Base-by-base conservation (phyloP, 2,888 invertebrate genomes). In the Phalangium opilio region DNA sequence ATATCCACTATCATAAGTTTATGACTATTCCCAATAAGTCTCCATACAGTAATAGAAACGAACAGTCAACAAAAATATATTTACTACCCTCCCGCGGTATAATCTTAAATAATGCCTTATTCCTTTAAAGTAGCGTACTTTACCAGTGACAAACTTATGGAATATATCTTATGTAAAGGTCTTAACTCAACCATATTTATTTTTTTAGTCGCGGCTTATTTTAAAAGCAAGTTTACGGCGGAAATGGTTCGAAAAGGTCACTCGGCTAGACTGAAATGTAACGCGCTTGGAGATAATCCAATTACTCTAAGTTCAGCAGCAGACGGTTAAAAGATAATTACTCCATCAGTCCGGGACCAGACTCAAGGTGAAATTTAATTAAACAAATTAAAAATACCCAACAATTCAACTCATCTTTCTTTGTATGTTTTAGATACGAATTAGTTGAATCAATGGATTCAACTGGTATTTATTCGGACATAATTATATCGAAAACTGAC, bases 271-370 rank as follows among this genome's bases (percentile, higher is more conserved):
- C 47, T 55, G 14, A 50, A 54, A 21, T 55, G 55, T 32, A 50
- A 55, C 44, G 54, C 55, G 3, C 45, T 49, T 21, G 65, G 68
- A 3, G 67, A 67, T 53, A 59, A 63, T 33, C 68, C 68, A 19
- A 61, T 68, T 34, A 57, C 59, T 27, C 61, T 68, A 27, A 56
- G 57, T 12, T 68, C n/a, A n/a, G n/a, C n/a, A n/a, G n/a, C n/a
- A n/a, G n/a, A n/a, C n/a, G 68, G 68, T 57, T 61, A 40, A 66
- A 66, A 51, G 65, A 68, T 55, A 64, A 62, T 10, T 50, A 60
- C 10, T 53, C 40, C 10, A 47, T 55, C 4, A 47, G 50, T 3
- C 52, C 52, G 5, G 47, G 47, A 17, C 33, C 45, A 2, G 53
- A 53, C 43, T 43, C 48, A 12, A 51, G 53, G 53, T 53, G 45